Base-by-base conservation (phyloP, 1,140 invertebrate species). In the Phymorhynchus buccinoides region DNA sequence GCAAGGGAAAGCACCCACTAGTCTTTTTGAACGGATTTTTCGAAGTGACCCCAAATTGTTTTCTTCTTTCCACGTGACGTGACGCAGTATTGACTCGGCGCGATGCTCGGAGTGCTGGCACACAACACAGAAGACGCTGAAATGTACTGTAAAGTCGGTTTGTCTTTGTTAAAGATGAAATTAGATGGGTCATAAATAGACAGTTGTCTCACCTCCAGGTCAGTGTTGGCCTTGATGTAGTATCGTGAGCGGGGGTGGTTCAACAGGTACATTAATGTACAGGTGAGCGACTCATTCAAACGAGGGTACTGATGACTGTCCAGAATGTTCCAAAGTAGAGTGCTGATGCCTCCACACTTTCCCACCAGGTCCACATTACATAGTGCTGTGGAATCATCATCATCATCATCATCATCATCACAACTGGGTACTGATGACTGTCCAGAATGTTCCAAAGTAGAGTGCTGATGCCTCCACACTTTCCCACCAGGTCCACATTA, bases 241-340 rank as follows among this genome's bases (percentile, higher is more conserved):
- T 94, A 94, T 75, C 98, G 94, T 0, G 97, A 97, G n/a, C 95
- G 94, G 0, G 97, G 97, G 93, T 96, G 95, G 92, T 98, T 97
- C n/a, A 98, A 94, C 27, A 98, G 94, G 91, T 96, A 96, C 35
- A 99, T 93, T n/a, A 99, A 93, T 9, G 97, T 96, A 0, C 96
- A 97, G 80, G 98, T 95, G 0, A 98, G 94, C 7, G 97, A 96
- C 93, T 99, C 98, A 79, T 94, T 93, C 56, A 95, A 94, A 66
- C 94, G 91, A 32, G 94, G 93, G 1, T 96, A 96, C 85, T 96
- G 96, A 88, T 96, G 96, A 90, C 96, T 97, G 88, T 97, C 96
- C 37, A 97, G 94, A 39, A 97, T 94, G 90, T 96, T 97, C 80
- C 96, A 95, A 0, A 97, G 95, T 16, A 99, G 95, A 9, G 97